Conservation (phyloP, 2,888 invertebrate genomes). For the Mimumesa dahlbomi region DNA sequence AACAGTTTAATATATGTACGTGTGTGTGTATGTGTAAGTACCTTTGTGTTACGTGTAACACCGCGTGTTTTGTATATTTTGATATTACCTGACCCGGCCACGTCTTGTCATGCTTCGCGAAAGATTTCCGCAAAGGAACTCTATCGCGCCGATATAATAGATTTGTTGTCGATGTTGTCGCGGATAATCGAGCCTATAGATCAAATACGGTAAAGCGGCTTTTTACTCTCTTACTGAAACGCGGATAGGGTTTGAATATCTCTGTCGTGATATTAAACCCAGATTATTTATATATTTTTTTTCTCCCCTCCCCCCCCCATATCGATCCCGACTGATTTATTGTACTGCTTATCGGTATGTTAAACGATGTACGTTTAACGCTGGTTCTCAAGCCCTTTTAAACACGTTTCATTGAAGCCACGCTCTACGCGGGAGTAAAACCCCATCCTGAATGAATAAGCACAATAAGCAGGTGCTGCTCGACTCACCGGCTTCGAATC, state of each 20-base stretch:
- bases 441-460: constrained; percentile 51
- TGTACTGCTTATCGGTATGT: too few relatives aligned
- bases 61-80: neutral
- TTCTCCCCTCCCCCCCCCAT: too few relatives aligned
- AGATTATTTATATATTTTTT: too few relatives aligned
- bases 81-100: neutral
- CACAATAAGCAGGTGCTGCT: constrained; percentile 58
- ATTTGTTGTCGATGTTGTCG: constrained; percentile 28
- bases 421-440: constrained; percentile 10
- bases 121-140: neutral
- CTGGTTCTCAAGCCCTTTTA: neutral
- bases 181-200: constrained; percentile 24
- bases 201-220: constrained; percentile 14
- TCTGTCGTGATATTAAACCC: too few relatives aligned
- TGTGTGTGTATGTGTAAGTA: too few relatives aligned
- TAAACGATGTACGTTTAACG: neutral
- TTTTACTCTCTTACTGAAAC: neutral
- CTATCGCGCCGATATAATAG: constrained; percentile 16
- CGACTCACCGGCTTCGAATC: constrained; percentile 76
- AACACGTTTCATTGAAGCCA: constrained; percentile 14
- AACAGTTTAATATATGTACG: neutral
- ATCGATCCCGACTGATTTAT: too few relatives aligned
- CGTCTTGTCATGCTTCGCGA: neutral
- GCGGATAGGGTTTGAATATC: neutral
- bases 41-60: neutral